Conservation (phyloP, 2,888 invertebrate species). For the Bhutanitis thaidina region DNA sequence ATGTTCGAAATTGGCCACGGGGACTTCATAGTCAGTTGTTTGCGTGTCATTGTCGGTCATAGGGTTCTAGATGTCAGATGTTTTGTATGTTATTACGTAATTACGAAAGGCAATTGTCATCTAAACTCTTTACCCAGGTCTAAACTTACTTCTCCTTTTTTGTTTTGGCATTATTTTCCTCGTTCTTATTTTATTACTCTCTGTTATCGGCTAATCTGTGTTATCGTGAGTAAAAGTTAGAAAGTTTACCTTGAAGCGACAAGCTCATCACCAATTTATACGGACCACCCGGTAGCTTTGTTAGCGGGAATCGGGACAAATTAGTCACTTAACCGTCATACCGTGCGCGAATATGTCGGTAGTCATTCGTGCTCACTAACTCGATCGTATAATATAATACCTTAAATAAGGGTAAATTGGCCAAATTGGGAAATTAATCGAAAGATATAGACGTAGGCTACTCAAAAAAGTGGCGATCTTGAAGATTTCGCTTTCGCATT, state of each 20-base stretch:
- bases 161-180: too few species aligned
- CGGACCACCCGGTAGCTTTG: slow-evolving; percentile 20
- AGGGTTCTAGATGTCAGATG: too few species aligned
- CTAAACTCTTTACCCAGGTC: too few species aligned
- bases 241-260: slow-evolving; percentile 21
- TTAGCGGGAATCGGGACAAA: slow-evolving; percentile 13
- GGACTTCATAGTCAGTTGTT: too few species aligned
- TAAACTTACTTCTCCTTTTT: too few species aligned
- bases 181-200: too few species aligned
- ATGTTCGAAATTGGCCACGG: too few species aligned
- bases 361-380: slow-evolving; percentile 2
- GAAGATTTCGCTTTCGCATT: too few species aligned
- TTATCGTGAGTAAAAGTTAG: slow-evolving; percentile 4
- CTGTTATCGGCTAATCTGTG: slow-evolving; percentile 5
- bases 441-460: slow-evolving; percentile 6
- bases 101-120: too few species aligned
- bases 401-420: slow-evolving; percentile 8
- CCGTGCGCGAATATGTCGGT: slow-evolving; percentile 12
- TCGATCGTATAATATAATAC: not conserved
- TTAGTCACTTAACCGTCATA: slow-evolving; percentile 13
- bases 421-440: slow-evolving; percentile 12
- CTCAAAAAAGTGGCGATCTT: too few species aligned
- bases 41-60: too few species aligned
- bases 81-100: too few species aligned
- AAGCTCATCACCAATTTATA: slow-evolving; percentile 21